Evolutionary conservation across 2,797 vertebrate genomes (phyloP).

Genomic region (Argya squamiceps): DNA sequence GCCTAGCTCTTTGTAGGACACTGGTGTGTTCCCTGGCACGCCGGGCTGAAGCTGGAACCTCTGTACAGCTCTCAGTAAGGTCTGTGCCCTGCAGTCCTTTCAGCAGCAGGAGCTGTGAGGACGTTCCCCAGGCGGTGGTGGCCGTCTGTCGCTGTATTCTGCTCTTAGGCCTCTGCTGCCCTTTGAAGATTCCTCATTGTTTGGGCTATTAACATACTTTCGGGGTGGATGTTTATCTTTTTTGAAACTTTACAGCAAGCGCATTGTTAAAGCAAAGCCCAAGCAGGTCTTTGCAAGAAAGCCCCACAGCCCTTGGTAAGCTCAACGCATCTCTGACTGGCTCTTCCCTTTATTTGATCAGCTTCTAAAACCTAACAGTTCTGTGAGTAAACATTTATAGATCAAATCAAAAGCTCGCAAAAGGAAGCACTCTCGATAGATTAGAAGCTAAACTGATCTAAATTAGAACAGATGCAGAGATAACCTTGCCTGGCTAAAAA

Average conservation of each 20-base stretch:
- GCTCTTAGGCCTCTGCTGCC: conserved; percentile 30
- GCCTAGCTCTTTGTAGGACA: neutral
- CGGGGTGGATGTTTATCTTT: conserved; percentile 72
- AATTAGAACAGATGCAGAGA: conserved; percentile 74
- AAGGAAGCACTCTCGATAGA: conserved; percentile 73
- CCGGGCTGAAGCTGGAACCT: neutral
- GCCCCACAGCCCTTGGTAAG: conserved; percentile 37
- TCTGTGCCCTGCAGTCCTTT: neutral
- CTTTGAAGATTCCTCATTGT: conserved; percentile 72
- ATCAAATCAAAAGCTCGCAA: conserved; percentile 66
- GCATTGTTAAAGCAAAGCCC: conserved; percentile 2
- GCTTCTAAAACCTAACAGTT: conserved; percentile 74
- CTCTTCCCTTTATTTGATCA: conserved; percentile 75
- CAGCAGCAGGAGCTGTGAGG: neutral
- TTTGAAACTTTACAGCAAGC: conserved; percentile 68
- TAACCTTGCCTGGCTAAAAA: conserved; percentile 81
- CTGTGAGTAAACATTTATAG: conserved; percentile 75
- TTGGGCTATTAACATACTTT: conserved; percentile 76
- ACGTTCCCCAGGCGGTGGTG: neutral
- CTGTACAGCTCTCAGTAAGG: neutral
- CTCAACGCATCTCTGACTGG: neutral
- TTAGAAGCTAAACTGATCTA: conserved; percentile 73
- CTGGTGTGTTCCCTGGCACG: neutral
- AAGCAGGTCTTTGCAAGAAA: conserved; percentile 38
- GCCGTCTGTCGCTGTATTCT: neutral